Conservation (phyloP, 2,888 invertebrate genomes). For the Tachystola acroxantha region DNA sequence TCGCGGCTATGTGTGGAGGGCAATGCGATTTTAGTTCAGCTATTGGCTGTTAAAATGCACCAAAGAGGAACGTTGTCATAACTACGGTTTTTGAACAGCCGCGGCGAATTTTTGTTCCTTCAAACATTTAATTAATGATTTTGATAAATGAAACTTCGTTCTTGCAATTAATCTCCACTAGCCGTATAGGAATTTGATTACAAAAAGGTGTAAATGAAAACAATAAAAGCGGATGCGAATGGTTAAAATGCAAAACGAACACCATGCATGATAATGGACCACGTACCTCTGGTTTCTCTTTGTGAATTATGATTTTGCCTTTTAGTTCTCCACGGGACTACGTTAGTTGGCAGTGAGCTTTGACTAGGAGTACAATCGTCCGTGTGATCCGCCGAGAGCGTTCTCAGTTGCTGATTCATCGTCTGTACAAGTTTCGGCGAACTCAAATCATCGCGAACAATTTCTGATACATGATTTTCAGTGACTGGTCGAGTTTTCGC, state of each 20-base stretch:
- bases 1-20: too few relatives aligned
- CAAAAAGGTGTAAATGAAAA: slow-evolving; percentile 23
- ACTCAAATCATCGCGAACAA: slow-evolving; percentile 54
- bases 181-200: neutral
- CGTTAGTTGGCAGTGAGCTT: slow-evolving; percentile 64
- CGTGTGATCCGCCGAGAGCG: slow-evolving; percentile 56
- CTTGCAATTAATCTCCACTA: neutral
- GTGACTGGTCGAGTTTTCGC: slow-evolving; percentile 27
- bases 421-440: slow-evolving; percentile 69
- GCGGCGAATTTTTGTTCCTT: too few relatives aligned
- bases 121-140: too few relatives aligned
- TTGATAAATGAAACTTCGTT: too few relatives aligned
- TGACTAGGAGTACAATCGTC: slow-evolving; percentile 64
- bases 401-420: slow-evolving; percentile 65
- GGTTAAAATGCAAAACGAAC: slow-evolving; percentile 65
- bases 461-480: slow-evolving; percentile 33
- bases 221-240: slow-evolving; percentile 53
- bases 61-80: too few relatives aligned
- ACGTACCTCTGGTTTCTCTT: slow-evolving; percentile 73
- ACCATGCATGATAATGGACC: slow-evolving; percentile 65
- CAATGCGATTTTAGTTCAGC: too few relatives aligned
- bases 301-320: slow-evolving; percentile 66
- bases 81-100: too few relatives aligned
- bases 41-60: too few relatives aligned
- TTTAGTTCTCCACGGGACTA: slow-evolving; percentile 70